phyloP scores from a whole-genome alignment of 1,140 invertebrate species.

The Pissodes strobi region DNA sequence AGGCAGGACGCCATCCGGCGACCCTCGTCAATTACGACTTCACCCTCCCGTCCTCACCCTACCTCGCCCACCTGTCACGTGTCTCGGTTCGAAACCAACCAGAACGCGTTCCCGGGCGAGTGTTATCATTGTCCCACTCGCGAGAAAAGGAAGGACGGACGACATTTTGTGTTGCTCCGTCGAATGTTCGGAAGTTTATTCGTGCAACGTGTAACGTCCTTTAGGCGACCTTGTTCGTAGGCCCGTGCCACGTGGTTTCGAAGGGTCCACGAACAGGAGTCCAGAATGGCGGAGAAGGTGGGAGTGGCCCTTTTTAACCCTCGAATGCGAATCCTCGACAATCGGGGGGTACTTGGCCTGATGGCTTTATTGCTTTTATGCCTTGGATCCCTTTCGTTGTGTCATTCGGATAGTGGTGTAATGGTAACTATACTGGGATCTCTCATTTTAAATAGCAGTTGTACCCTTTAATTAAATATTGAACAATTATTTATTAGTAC shows the following conservation, averaged over 20 bases:
- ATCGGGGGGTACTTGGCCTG: no score
- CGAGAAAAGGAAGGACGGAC: conserved; percentile 15
- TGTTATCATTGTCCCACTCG: conserved; percentile 19
- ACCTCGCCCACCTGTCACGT: background rate
- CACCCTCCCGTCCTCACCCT: conserved; percentile 9
- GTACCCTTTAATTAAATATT: no score
- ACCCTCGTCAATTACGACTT: conserved; percentile 32
- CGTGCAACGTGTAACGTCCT: no score
- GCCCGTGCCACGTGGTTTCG: conserved; percentile 18
- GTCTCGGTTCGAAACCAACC: background rate
- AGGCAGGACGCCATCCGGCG: conserved; percentile 17
- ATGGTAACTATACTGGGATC: no score
- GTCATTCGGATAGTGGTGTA: no score
- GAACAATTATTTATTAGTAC: no score
- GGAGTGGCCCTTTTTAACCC: conserved; percentile 16
- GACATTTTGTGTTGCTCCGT: conserved; percentile 25
- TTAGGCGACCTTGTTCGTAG: conserved; percentile 22
- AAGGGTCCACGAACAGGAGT: conserved; percentile 18
- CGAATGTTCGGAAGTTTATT: background rate
- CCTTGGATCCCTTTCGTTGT: no score
- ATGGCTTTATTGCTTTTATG: no score
- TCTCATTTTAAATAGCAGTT: no score
- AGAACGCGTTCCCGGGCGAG: background rate
- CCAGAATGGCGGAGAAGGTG: conserved; percentile 21
- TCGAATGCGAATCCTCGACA: background rate